Evolutionary conservation across 2,888 invertebrate genomes (phyloP).

Genomic region (Antitype chi): DNA sequence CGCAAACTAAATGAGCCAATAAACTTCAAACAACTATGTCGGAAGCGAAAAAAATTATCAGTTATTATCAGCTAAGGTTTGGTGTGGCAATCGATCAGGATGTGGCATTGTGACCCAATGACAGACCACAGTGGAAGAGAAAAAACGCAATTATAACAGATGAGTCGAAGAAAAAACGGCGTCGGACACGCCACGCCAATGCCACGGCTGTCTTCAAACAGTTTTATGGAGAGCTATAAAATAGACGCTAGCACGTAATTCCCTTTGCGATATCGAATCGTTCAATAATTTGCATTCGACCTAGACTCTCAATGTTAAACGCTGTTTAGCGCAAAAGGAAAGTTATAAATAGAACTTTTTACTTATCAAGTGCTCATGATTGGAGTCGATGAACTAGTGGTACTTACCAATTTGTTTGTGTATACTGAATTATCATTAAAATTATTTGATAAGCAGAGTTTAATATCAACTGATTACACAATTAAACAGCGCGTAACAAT

Average conservation of each 20-base stretch:
- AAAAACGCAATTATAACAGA: slow-evolving; percentile 73
- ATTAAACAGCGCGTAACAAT: not conserved
- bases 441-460: not conserved
- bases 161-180: slow-evolving; percentile 66
- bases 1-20: slow-evolving; percentile 49
- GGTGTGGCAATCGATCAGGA: slow-evolving; percentile 77
- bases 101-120: slow-evolving; percentile 69
- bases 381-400: slow-evolving; percentile 46
- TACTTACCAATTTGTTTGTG: not conserved
- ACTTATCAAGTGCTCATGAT: slow-evolving; percentile 15
- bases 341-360: slow-evolving; percentile 62
- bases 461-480: not conserved
- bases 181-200: slow-evolving; percentile 74
- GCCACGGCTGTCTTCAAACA: slow-evolving; percentile 69
- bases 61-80: slow-evolving; percentile 63
- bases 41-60: slow-evolving; percentile 66
- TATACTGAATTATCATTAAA: not conserved
- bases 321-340: slow-evolving; percentile 62
- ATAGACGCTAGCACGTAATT: slow-evolving; percentile 60
- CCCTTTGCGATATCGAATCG: slow-evolving; percentile 59
- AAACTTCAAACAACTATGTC: slow-evolving; percentile 60
- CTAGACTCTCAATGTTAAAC: slow-evolving; percentile 70
- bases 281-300: slow-evolving; percentile 70
- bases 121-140: slow-evolving; percentile 59
- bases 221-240: slow-evolving; percentile 70